Percentiles rank a stretch among this genome's conserved stretches.
Evolutionary conservation across 2,797 vertebrate species (phyloP).

Genomic region (Lepilemur septentrionalis): DNA sequence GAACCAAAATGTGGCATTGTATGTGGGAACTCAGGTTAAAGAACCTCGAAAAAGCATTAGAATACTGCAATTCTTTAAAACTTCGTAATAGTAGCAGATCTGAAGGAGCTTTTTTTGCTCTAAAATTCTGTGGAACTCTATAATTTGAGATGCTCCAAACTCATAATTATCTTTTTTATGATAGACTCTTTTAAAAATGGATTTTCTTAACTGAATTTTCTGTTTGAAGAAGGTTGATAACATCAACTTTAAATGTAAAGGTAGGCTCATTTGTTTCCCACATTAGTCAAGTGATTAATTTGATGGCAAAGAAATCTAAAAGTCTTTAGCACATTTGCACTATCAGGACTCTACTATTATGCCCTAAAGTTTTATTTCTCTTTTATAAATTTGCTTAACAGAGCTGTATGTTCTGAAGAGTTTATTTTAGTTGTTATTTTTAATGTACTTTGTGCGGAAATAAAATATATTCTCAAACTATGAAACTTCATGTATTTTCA

Average conservation of each 20-base stretch:
- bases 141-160: background rate
- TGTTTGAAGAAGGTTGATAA: background rate
- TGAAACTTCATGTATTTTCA: background rate
- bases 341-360: background rate
- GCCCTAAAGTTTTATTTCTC: background rate
- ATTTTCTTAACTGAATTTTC: background rate
- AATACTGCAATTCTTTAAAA: background rate
- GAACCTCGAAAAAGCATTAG: background rate
- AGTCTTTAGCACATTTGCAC: background rate
- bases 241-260: background rate
- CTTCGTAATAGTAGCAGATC: background rate
- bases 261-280: background rate
- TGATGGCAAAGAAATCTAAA: background rate
- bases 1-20: background rate
- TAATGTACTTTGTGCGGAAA: background rate
- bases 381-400: background rate
- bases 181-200: background rate
- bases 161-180: background rate
- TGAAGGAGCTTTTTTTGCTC: background rate
- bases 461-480: background rate
- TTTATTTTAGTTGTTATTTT: background rate
- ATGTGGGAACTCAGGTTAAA: background rate
- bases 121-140: background rate
- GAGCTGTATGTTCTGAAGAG: background rate
- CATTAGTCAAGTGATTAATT: conserved; percentile 24